Evolutionary conservation across 2,113 vertebrate genomes (phyloP), one percentile per base, ranked within the genome.

Genomic region (Gobiocypris rarus): DNA sequence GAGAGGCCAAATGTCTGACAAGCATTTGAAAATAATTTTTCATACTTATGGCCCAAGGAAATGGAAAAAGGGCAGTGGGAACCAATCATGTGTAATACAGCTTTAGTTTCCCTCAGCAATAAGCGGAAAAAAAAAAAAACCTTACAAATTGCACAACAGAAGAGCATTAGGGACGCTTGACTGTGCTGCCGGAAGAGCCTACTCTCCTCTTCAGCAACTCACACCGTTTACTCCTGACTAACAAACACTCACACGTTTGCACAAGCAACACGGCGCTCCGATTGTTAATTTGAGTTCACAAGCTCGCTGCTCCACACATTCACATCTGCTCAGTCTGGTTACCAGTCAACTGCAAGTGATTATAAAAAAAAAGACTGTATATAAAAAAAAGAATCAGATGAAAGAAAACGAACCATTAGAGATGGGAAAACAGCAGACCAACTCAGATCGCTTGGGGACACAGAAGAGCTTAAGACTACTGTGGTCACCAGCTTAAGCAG

Each of bases 11-110:
- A 84, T 58, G 58, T 83, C 82, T 83, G 90, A 90, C 81, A 87
- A 70, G 87, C 43, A 69, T 81, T 81, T 19, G 82, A 82, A 58
- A 45, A 71, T 80, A 63, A 91, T 89, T 85, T 89, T 89, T 90
- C 81, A 89, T 89, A 92, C 48, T 78, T 82, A 59, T 63, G 24
- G 85, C 87, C 88, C 58, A 65, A 84, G 89, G 90, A 92, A 85
- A 90, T 43, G 63, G 79, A 85, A 83, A 80, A 88, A 48, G 80
- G 86, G 83, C 74, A 83, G 88, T 65, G 86, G 91, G 86, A 88
- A 87, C 81, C 87, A 90, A 92, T 92, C 89, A 87, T 86, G 88
- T 89, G 88, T 82, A 86, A 89, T 89, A 89, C 89, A 89, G 85
- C 84, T 89, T 90, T 90, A 84, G 89, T 90, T 91, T 90, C 85